phyloP scores from a whole-genome alignment of 2,888 invertebrate genomes.

The Tachina lurida region DNA sequence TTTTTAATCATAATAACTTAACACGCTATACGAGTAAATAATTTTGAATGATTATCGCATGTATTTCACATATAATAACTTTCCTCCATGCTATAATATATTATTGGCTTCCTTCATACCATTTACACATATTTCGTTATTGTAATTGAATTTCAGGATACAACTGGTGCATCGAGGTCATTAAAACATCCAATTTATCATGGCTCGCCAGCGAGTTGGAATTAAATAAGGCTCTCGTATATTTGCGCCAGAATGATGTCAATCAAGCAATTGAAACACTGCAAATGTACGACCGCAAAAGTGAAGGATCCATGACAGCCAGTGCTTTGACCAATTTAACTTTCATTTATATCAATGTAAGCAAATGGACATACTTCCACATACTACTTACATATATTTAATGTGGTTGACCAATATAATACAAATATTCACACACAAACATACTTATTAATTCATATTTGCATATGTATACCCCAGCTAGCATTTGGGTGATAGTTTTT shows the following conservation, averaged over 20 bases:
- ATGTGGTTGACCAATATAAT: conserved; percentile 19
- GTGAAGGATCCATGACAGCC: conserved; percentile 89
- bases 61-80: neutral
- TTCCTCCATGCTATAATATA: neutral
- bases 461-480: neutral
- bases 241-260: conserved; percentile 91
- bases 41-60: neutral
- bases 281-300: conserved; percentile 93
- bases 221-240: conserved; percentile 94
- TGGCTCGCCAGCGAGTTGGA: conserved; percentile 93
- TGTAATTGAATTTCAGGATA: conserved; percentile 80
- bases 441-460: neutral
- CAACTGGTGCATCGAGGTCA: conserved; percentile 96
- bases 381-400: neutral
- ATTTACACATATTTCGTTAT: conserved; percentile 4
- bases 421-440: neutral
- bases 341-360: conserved; percentile 86
- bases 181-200: conserved; percentile 94
- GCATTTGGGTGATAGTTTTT: too few species aligned
- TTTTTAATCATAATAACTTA: neutral
- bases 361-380: conserved; percentile 52
- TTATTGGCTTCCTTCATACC: neutral
- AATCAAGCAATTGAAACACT: conserved; percentile 91
- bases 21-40: neutral
- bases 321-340: conserved; percentile 93